Evolutionary conservation across 2,113 vertebrate genomes (phyloP), one percentile per base, ranked within the genome.

Genomic region (Gasterosteus aculeatus): DNA sequence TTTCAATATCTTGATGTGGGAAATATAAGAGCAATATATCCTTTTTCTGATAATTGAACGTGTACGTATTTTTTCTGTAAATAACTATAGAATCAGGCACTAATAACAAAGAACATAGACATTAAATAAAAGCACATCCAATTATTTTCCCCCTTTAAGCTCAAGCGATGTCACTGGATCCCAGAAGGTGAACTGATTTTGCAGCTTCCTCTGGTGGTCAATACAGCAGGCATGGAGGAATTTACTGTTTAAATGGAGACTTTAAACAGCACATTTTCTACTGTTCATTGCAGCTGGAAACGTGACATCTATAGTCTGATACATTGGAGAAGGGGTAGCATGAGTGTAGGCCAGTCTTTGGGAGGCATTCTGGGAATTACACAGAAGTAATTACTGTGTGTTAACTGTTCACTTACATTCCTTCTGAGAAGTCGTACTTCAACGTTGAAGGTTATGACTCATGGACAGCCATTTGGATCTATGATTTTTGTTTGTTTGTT

Each of bases 331-430:
- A 49, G 2, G 60, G 41, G 65, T 73, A 11, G 69, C 57, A 26
- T 76, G 62, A 31, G 42, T 33, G 12, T 42, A 53, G 69, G 74
- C 8, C 41, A 49, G 61, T 61, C 41, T 69, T 26, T 0, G 2
- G 16, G 54, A 56, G 39, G 18, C 61, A 72, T 78, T 82, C 76
- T 72, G 42, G 76, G 59, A 72, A 72, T 60, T 56, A 69, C 35
- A 38, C 59, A 66, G 51, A 61, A 62, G 80, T 82, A 85, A 82
- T 82, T 73, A 82, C 61, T 56, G 68, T 72, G 61, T 64, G 54
- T 82, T 65, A 57, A 82, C 70, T 69, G 73, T 57, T 68, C 73
- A 29, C 33, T 71, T 14, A 1, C 76, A 60, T 85, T 72, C 63
- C 65, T 60, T 38, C 7, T 35, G 56, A 63, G 22, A 19, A 11